These are phyloP conservation scores for Cyprinodon brontotheroides DNA, from an alignment of 2,113 vertebrate genomes.

Conservation along the genomic window DNA sequence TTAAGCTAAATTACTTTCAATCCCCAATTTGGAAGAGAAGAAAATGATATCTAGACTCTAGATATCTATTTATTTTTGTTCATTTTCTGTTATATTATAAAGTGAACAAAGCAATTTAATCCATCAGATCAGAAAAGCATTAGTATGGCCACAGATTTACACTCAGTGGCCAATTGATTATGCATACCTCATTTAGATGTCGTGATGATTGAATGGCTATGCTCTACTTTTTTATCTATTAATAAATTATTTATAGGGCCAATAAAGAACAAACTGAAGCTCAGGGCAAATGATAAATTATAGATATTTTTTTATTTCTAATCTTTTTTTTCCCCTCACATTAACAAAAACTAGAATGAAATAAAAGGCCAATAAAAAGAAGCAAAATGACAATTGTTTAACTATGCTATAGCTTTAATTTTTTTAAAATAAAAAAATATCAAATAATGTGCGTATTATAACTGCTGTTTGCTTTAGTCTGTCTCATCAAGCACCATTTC, in stretches of 20 bases:
- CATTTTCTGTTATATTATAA: background rate
- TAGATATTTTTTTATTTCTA: no score
- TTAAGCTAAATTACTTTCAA: conserved; percentile 6
- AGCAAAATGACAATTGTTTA: no score
- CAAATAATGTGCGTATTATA: no score
- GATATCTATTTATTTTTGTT: background rate
- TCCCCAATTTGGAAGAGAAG: background rate
- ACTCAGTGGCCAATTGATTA: background rate
- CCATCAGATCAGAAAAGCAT: no score
- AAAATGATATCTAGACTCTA: background rate
- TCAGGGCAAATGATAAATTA: background rate
- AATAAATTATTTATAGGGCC: background rate
- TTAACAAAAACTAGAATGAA: background rate
- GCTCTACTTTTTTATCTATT: background rate
- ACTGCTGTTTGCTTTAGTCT: no score
- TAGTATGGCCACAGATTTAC: background rate
- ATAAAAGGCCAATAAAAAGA: background rate
- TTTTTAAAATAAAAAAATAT: no score
- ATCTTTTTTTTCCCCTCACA: no score
- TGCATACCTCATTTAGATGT: background rate
- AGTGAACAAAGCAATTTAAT: background rate
- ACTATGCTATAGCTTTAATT: no score
- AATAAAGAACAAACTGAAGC: background rate
- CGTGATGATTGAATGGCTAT: background rate
- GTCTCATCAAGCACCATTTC: no score